These are phyloP conservation scores for Drosophila ficusphila DNA, from an alignment of 1,140 invertebrate species.

Conservation along the genomic window DNA sequence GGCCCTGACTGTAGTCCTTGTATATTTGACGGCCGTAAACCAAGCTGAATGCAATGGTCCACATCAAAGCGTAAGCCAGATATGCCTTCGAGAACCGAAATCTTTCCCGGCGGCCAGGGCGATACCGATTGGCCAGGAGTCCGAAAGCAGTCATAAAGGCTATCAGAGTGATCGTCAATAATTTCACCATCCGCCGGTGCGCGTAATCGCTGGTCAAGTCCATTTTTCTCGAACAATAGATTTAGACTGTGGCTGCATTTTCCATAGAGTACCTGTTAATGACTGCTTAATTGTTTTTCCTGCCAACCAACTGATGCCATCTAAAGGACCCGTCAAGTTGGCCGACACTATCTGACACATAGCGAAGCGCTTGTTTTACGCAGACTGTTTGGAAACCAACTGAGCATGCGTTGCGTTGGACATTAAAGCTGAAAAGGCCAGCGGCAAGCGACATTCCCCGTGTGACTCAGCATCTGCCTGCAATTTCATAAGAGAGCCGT, in stretches of 20 bases:
- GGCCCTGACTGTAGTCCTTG: constrained; percentile 36
- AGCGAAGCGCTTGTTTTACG: neutral
- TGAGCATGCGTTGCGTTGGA: constrained; percentile 4
- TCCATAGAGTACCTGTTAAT: constrained; percentile 1
- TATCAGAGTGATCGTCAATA: constrained; percentile 41
- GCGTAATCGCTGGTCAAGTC: constrained; percentile 20
- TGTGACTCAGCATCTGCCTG: constrained; percentile 28
- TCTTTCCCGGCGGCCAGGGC: constrained; percentile 18
- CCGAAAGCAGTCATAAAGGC: constrained; percentile 49
- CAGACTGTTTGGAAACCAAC: neutral
- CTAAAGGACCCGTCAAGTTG: constrained; percentile 12
- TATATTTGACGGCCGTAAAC: constrained; percentile 58
- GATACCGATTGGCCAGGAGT: constrained; percentile 54
- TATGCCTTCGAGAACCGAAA: constrained; percentile 54
- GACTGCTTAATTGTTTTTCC: constrained; percentile 41
- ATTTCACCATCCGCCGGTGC: constrained; percentile 34
- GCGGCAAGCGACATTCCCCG: constrained; percentile 5
- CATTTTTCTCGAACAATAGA: constrained; percentile 23
- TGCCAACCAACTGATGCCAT: constrained; percentile 3
- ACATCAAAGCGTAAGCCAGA: constrained; percentile 44
- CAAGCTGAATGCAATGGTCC: constrained; percentile 39
- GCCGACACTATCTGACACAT: constrained; percentile 40
- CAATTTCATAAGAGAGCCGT: constrained; percentile 46
- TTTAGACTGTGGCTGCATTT: constrained; percentile 2
- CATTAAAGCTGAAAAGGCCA: neutral